Evolutionary conservation across 2,113 vertebrate genomes (phyloP).

Genomic region (Micronycteris hirsuta): DNA sequence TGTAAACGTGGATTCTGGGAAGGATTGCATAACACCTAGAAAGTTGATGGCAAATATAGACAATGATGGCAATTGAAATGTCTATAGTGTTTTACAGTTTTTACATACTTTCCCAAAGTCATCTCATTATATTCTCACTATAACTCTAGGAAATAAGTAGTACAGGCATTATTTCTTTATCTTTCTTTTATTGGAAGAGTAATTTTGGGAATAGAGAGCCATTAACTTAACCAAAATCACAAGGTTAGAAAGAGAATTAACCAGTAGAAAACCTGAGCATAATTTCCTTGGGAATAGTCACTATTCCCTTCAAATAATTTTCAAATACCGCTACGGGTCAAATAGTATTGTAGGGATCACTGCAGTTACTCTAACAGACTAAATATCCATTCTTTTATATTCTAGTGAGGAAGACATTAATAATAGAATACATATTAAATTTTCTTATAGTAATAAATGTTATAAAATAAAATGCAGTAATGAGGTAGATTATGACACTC

Average conservation of each 20-base stretch:
- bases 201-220: neutral
- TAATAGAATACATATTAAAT: neutral
- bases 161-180: neutral
- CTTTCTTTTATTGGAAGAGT: neutral
- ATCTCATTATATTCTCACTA: neutral
- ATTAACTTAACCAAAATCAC: neutral
- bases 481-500: rapidly evolving
- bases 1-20: neutral
- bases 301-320: neutral
- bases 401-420: neutral
- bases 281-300: neutral
- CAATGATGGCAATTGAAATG: neutral
- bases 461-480: neutral
- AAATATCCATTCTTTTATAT: neutral
- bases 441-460: neutral
- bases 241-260: neutral
- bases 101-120: neutral
- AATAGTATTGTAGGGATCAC: neutral
- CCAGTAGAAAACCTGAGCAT: neutral
- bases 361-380: neutral
- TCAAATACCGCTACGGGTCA: neutral
- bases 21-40: neutral
- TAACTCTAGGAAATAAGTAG: neutral
- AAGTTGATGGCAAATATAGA: neutral
- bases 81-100: constrained; percentile 1